These are phyloP conservation scores for Ceryle rudis DNA, from an alignment of 2,797 vertebrate species.

Conservation along the genomic window DNA sequence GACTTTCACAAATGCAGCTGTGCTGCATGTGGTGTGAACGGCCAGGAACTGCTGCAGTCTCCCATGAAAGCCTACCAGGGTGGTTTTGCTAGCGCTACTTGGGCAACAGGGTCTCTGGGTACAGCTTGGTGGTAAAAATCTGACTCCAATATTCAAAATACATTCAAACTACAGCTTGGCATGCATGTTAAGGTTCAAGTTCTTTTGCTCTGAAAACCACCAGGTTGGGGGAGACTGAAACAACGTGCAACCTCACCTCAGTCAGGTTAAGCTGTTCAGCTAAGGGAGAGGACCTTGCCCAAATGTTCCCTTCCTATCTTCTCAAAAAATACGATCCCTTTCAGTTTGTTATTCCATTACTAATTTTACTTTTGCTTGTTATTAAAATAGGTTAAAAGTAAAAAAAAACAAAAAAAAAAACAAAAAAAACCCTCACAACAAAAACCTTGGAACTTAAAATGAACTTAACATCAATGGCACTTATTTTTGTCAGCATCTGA, in stretches of 20 bases:
- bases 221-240: not conserved
- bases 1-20: not conserved
- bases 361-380: not conserved
- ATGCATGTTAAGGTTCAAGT: not conserved
- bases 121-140: not conserved
- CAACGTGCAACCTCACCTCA: not conserved
- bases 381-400: not conserved
- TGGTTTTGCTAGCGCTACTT: not conserved
- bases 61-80: not conserved
- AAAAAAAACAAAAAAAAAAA: not conserved
- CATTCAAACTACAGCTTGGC: not conserved
- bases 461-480: not conserved
- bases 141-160: not conserved
- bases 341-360: not conserved
- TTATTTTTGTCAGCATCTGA: not conserved
- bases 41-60: not conserved
- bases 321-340: not conserved
- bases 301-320: not conserved
- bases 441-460: not conserved
- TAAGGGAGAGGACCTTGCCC: not conserved
- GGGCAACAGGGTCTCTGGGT: not conserved
- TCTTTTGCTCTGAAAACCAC: not conserved
- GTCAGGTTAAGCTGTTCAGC: not conserved
- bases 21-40: rapidly evolving
- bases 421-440: not conserved